Conservation (phyloP, 1,140 invertebrate genomes). For the Grapholita molesta region DNA sequence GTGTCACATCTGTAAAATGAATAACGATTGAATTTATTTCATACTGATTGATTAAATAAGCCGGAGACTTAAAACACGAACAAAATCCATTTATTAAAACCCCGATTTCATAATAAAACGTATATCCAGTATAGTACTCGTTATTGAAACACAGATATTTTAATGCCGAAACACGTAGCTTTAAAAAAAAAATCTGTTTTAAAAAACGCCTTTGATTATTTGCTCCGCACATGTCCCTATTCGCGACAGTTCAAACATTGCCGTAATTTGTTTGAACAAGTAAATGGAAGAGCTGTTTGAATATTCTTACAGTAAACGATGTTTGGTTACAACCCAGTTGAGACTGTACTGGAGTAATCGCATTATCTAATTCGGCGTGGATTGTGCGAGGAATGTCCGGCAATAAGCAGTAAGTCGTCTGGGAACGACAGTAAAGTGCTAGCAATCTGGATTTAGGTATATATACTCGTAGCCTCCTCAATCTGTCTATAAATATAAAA, state of each 20-base stretch:
- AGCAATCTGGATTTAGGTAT: too few species aligned
- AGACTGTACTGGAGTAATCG: neutral
- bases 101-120: neutral
- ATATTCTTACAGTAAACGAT: constrained; percentile 8
- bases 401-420: neutral
- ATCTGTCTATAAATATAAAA: too few species aligned
- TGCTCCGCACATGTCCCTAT: neutral
- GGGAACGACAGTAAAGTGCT: too few species aligned
- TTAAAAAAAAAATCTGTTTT: neutral
- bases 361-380: neutral
- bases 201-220: constrained; percentile 14
- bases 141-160: neutral
- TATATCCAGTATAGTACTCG: neutral
- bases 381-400: neutral
- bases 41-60: neutral
- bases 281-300: constrained; percentile 10
- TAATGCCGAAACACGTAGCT: neutral
- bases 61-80: neutral
- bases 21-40: neutral
- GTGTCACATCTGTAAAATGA: neutral
- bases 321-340: constrained; percentile 1
- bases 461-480: too few species aligned
- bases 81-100: neutral
- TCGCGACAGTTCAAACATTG: neutral
- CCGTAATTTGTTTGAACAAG: constrained; percentile 11